Evolutionary conservation across 2,113 vertebrate genomes (phyloP), one percentile per base, ranked within the genome.

Genomic region (Procavia capensis): DNA sequence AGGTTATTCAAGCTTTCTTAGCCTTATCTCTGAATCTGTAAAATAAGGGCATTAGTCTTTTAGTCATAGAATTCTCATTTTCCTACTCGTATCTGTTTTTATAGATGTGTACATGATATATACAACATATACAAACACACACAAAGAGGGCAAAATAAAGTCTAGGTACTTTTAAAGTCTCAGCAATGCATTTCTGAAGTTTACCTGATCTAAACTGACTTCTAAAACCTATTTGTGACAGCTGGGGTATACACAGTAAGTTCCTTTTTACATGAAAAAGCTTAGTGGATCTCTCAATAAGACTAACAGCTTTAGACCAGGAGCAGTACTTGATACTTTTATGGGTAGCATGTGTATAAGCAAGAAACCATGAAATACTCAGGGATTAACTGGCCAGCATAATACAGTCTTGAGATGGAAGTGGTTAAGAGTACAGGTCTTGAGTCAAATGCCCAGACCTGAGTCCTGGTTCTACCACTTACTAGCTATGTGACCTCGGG

Each of bases 211-310:
- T 92, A 93, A 61, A 66, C 0, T 39, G 43, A 92, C 54, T 90
- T 92, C 66, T 85, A 78, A 96, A 91, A 85, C 57, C 74, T 89
- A 89, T 81, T 45, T 96, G 70, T 91, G 34, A 85, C 66, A 90
- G 78, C 41, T 87, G 29, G 34, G 80, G 74, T n/a, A 94, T 20
- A n/a, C 25, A 16, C 66, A 91, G 59, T 85, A 90, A 92, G 59
- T 93, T 85, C 39, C 59, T 93, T 93, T 76, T 88, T 87, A 90
- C 31, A 50, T 54, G 41, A 80, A 91, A 95, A 90, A 90, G 76
- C 36, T 95, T 68, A 90, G 57, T 63, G 79, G 34, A 93, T 66
- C 45, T 86, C 83, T 79, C 63, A 93, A 11, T 50, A 94, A 86
- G 25, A 94, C 80, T 50, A 94, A 93, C 66, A 82, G 54, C 57